Base-by-base conservation (phyloP, 2,888 invertebrate species). In the Lepas anatifera region DNA sequence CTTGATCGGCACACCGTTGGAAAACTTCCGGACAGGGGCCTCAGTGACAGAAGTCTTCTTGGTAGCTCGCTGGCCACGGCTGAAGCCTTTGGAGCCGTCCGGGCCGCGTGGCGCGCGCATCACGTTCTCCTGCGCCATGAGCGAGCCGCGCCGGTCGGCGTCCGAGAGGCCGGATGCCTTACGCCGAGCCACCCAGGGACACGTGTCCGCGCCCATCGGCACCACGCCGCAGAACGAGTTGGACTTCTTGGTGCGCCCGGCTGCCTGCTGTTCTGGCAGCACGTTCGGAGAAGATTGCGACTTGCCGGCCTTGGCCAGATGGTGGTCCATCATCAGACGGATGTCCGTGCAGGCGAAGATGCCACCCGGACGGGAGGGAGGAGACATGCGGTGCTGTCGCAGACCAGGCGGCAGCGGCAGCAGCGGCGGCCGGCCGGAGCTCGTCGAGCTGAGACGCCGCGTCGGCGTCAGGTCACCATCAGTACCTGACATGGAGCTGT, bases 11-110 rank as follows among this genome's bases (percentile, higher is more conserved):
- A 10, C n/a, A n/a, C n/a, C n/a, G n/a, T n/a, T n/a, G n/a, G n/a
- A n/a, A n/a, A n/a, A n/a, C n/a, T n/a, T n/a, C n/a, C n/a, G n/a
- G n/a, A n/a, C n/a, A n/a, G n/a, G n/a, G n/a, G n/a, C n/a, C n/a
- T n/a, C n/a, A n/a, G n/a, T n/a, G n/a, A n/a, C n/a, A n/a, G n/a
- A n/a, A n/a, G n/a, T n/a, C n/a, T n/a, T n/a, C n/a, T n/a, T n/a
- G 41, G 41, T 13, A 16, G 41, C 41, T 2, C 41, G 41, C 41
- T 1, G 41, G 11, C 11, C 3, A 16, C 41, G 11, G 41, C 2
- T 11, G 82, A 95, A 95, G 39, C 95, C 95, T 74, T 87, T 86
- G 71, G 92, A 91, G 64, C 93, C 94, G 81, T 95, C 95, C 0
- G 95, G 95, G 7, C 92, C 95, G 71, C 88, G 85, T 0, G 95